These are phyloP conservation scores for Rhagium mordax DNA, from an alignment of 2,888 invertebrate genomes.

Conservation along the genomic window DNA sequence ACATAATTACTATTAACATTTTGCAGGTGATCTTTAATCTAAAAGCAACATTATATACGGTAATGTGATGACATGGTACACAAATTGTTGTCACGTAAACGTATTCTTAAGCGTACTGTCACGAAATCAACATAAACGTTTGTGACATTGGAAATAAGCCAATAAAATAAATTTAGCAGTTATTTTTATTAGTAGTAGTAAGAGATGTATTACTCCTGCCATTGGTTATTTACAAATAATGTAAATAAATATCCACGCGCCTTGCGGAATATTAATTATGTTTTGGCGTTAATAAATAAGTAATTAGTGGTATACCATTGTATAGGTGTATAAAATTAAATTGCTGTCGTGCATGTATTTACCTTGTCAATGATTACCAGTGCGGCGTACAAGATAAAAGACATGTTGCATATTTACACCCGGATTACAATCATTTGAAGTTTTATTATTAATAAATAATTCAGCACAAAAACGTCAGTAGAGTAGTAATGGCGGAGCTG, in stretches of 20 bases:
- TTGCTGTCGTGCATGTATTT: neutral
- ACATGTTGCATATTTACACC: conserved; percentile 40
- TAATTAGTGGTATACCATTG: neutral
- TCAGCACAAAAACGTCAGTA: conserved; percentile 31
- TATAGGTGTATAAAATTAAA: neutral
- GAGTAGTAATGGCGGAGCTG: no score
- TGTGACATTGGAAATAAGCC: neutral
- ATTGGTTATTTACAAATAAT: neutral
- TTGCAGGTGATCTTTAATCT: no score
- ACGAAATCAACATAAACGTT: conserved; percentile 7
- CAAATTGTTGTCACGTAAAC: conserved; percentile 7
- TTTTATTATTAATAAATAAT: conserved; percentile 41
- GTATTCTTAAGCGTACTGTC: neutral
- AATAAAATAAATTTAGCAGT: conserved; percentile 13
- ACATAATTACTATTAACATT: no score
- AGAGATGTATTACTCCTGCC: neutral
- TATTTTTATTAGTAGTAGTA: neutral
- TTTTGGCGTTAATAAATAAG: neutral
- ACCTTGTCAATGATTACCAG: no score
- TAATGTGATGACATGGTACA: neutral
- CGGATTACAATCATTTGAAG: conserved; percentile 29
- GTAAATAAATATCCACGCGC: neutral
- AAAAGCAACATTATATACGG: conserved; percentile 2
- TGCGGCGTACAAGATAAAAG: conserved; percentile 38
- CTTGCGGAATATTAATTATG: neutral